phyloP scores from a whole-genome alignment of 2,797 vertebrate genomes.

The Pseudocheirus occidentalis region DNA sequence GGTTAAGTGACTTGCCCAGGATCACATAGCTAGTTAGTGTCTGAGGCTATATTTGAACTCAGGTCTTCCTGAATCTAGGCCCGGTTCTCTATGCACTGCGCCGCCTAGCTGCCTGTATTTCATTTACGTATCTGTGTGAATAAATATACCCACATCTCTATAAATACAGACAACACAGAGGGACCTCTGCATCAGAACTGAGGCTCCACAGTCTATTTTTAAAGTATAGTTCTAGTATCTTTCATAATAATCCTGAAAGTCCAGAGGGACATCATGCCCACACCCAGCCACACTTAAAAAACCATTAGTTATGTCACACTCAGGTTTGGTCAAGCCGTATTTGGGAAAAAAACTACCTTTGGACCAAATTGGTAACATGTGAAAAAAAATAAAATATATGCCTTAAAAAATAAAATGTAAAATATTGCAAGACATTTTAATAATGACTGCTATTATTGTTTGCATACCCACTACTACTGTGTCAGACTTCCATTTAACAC shows the following conservation, averaged over 20 bases:
- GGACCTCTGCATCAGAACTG: neutral
- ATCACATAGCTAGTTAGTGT: too few species aligned
- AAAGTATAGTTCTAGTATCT: neutral
- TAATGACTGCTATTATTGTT: neutral
- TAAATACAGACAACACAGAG: neutral
- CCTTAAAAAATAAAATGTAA: neutral
- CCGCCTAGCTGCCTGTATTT: too few species aligned
- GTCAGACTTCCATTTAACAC: neutral
- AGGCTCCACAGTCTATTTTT: neutral
- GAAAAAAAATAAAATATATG: neutral
- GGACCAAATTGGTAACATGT: neutral
- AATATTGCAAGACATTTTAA: neutral
- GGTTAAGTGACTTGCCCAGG: too few species aligned
- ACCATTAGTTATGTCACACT: neutral
- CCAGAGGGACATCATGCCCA: neutral
- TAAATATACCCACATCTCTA: too few species aligned
- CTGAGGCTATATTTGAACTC: too few species aligned
- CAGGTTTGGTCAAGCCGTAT: neutral
- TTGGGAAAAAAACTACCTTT: neutral
- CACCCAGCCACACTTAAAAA: neutral
- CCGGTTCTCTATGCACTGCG: too few species aligned
- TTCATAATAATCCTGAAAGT: neutral
- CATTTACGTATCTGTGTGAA: neutral
- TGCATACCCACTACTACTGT: neutral
- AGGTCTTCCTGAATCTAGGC: too few species aligned